Percentiles rank a stretch among this genome's conserved stretches.
phyloP scores from a whole-genome alignment of 2,888 invertebrate genomes.

The Drosophila austrosaltans region DNA sequence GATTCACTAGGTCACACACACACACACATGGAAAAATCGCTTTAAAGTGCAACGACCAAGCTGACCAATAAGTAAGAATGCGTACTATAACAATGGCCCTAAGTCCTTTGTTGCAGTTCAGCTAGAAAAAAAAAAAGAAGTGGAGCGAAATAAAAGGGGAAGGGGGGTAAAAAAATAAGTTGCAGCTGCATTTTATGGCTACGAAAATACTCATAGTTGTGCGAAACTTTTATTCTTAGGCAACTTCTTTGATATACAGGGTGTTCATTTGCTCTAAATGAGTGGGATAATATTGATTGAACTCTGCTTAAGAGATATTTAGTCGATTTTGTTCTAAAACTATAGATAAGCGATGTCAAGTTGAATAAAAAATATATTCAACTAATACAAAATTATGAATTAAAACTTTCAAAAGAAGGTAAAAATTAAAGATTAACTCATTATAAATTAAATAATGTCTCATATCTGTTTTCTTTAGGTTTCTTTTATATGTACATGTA shows the following conservation, averaged over 20 bases:
- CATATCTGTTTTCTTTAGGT: too few species aligned
- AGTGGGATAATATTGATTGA: background rate
- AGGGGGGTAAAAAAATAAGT: conserved; percentile 26
- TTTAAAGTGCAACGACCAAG: conserved; percentile 55
- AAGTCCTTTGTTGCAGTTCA: conserved; percentile 56
- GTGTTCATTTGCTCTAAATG: conserved; percentile 23
- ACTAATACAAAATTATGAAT: too few species aligned
- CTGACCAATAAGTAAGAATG: conserved; percentile 49
- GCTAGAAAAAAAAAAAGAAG: conserved; percentile 31
- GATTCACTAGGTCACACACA: conserved; percentile 60
- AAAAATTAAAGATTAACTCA: too few species aligned
- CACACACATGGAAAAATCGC: conserved; percentile 18
- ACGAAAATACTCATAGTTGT: conserved; percentile 51
- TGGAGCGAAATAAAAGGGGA: background rate
- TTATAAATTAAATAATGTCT: too few species aligned
- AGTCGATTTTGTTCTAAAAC: too few species aligned
- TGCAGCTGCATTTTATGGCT: conserved; percentile 72
- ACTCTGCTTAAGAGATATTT: too few species aligned
- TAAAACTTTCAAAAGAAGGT: too few species aligned
- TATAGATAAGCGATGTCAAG: too few species aligned
- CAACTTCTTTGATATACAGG: conserved; percentile 40
- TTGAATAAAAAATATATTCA: too few species aligned
- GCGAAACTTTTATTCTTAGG: conserved; percentile 39
- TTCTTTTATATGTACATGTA: too few species aligned
- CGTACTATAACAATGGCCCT: conserved; percentile 58